phyloP scores from a whole-genome alignment of 2,888 invertebrate species.

The Gryllus longicercus region DNA sequence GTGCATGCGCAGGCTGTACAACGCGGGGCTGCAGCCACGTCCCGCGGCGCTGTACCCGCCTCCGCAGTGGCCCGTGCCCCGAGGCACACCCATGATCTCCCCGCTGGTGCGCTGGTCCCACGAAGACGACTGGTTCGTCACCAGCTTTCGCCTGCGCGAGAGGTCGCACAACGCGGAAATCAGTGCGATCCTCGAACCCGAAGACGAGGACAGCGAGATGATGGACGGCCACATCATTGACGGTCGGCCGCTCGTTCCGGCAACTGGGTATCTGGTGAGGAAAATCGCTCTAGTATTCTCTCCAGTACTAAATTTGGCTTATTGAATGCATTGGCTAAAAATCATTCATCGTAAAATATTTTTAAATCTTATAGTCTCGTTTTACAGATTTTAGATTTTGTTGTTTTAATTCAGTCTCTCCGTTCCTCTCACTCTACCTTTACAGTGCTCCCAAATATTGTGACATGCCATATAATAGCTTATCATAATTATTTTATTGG shows the following conservation, averaged over 20 bases:
- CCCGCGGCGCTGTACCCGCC: slow-evolving; percentile 73
- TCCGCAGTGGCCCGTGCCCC: slow-evolving; percentile 76
- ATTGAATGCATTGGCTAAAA: too few species aligned
- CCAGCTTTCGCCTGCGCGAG: slow-evolving; percentile 11
- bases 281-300: neutral
- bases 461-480: too few species aligned
- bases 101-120: slow-evolving; percentile 89
- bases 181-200: neutral
- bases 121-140: slow-evolving; percentile 65
- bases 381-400: too few species aligned
- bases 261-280: neutral
- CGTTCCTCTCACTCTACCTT: too few species aligned
- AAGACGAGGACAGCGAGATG: neutral
- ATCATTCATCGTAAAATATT: too few species aligned
- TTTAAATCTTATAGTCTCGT: too few species aligned
- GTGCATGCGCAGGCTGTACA: slow-evolving; percentile 54
- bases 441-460: too few species aligned
- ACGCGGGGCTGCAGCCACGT: slow-evolving; percentile 70
- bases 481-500: too few species aligned
- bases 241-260: neutral
- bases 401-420: too few species aligned
- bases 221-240: neutral
- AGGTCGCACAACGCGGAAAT: neutral
- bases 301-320: neutral
- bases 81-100: slow-evolving; percentile 80